These are phyloP conservation scores for Sphyrna mokarran DNA, from an alignment of 2,113 vertebrate species.

Conservation along the genomic window DNA sequence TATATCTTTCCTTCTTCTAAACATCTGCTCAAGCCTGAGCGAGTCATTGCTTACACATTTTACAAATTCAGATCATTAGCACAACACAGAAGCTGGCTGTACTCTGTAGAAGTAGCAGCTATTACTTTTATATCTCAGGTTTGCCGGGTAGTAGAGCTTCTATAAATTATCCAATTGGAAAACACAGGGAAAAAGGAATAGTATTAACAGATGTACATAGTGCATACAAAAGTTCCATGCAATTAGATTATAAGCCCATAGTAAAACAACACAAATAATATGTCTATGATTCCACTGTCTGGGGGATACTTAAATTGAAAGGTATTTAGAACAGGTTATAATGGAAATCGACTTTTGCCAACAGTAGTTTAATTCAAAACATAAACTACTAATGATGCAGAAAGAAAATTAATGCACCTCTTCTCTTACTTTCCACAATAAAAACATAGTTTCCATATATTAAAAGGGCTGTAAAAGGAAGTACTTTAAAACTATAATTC, in stretches of 20 bases:
- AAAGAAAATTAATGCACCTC: neutral
- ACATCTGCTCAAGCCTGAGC: neutral
- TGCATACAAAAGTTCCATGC: too few relatives aligned
- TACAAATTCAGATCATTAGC: neutral
- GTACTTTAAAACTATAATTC: neutral
- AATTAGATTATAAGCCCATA: neutral
- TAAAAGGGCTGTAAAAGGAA: neutral
- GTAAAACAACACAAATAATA: neutral
- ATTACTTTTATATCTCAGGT: neutral
- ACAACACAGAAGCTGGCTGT: slow-evolving; percentile 1
- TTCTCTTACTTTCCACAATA: neutral
- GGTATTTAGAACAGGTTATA: neutral
- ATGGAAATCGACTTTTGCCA: slow-evolving; percentile 8
- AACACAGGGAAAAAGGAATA: neutral
- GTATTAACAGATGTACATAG: neutral
- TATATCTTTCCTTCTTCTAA: neutral
- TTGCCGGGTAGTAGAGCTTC: too few relatives aligned
- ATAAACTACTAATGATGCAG: neutral
- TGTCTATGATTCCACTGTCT: neutral
- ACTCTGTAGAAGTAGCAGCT: neutral
- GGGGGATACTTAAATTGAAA: neutral
- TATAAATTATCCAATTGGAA: neutral
- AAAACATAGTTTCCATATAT: neutral
- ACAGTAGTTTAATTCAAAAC: neutral
- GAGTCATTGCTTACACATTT: slow-evolving; percentile 9